These are phyloP conservation scores for Syngnathoides biaculeatus DNA, from an alignment of 2,113 vertebrate genomes.

Conservation along the genomic window DNA sequence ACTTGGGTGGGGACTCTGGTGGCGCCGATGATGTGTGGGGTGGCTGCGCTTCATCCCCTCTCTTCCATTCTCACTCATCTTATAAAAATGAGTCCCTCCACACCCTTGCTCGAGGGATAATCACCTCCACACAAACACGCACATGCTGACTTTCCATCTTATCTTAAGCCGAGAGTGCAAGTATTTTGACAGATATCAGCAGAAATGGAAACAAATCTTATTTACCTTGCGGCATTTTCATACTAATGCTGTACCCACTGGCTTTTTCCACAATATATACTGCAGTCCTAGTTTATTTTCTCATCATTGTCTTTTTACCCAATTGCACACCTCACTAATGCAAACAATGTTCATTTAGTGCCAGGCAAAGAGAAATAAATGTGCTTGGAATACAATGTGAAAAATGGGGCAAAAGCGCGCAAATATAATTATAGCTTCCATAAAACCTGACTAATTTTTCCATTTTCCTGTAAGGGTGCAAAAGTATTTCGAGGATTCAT, in stretches of 20 bases:
- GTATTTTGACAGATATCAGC: conserved; percentile 67
- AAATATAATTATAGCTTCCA: not conserved
- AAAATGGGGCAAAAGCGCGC: not conserved
- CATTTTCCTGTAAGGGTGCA: not conserved
- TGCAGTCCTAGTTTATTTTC: conserved; percentile 38
- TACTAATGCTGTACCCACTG: not conserved
- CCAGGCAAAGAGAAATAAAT: conserved; percentile 5
- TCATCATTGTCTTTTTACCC: conserved; percentile 19
- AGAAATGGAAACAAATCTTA: conserved; percentile 65
- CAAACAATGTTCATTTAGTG: conserved; percentile 18
- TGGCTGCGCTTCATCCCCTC: conserved; percentile 15
- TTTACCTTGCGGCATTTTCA: conserved; percentile 58
- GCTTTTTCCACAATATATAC: conserved; percentile 25
- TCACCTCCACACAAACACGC: conserved; percentile 19
- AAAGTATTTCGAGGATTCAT: not conserved
- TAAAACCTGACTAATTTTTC: not conserved
- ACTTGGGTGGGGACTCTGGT: not conserved
- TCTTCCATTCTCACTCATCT: conserved; percentile 31
- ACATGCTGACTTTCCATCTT: conserved; percentile 45
- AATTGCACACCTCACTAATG: conserved; percentile 23
- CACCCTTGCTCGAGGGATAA: conserved; percentile 6
- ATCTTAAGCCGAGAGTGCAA: conserved; percentile 50
- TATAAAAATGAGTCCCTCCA: conserved; percentile 30
- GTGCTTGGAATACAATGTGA: not conserved
- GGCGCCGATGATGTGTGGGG: not conserved